phyloP scores from a whole-genome alignment of 2,797 vertebrate species.

The Lemur catta region DNA sequence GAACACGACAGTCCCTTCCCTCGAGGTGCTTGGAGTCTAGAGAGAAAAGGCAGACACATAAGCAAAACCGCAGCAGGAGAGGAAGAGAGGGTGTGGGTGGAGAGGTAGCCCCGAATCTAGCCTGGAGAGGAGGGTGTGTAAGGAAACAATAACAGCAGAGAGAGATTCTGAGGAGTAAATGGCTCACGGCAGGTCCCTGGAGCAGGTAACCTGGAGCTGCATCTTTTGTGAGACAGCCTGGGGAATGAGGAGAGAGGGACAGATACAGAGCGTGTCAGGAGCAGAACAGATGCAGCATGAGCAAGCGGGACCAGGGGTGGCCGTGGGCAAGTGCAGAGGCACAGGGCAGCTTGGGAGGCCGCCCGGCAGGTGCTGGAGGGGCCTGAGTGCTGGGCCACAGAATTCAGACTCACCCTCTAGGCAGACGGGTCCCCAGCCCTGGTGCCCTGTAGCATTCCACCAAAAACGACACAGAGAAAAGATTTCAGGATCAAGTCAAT shows the following conservation, averaged over 20 bases:
- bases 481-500: neutral
- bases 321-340: accelerated
- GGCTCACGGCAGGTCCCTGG: neutral
- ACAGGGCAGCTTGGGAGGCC: neutral
- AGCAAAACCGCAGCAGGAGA: neutral
- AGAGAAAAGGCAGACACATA: neutral
- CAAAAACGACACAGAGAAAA: neutral
- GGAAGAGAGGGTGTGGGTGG: neutral
- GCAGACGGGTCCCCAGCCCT: neutral
- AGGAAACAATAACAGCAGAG: too few species aligned
- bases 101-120: neutral
- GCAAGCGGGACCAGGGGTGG: neutral
- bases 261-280: neutral
- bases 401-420: neutral
- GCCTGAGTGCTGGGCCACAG: neutral
- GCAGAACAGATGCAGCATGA: accelerated
- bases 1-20: neutral
- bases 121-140: accelerated
- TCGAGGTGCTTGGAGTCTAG: neutral
- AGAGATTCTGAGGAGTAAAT: neutral
- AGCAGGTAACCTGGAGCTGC: neutral
- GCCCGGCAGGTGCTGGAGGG: neutral
- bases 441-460: neutral
- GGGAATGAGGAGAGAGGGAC: neutral
- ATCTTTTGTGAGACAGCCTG: neutral